A percentile compares a stretch with the other conserved stretches of the same genome.
Conservation (phyloP, 2,797 vertebrate species). For the Hephaestus fuliginosus region DNA sequence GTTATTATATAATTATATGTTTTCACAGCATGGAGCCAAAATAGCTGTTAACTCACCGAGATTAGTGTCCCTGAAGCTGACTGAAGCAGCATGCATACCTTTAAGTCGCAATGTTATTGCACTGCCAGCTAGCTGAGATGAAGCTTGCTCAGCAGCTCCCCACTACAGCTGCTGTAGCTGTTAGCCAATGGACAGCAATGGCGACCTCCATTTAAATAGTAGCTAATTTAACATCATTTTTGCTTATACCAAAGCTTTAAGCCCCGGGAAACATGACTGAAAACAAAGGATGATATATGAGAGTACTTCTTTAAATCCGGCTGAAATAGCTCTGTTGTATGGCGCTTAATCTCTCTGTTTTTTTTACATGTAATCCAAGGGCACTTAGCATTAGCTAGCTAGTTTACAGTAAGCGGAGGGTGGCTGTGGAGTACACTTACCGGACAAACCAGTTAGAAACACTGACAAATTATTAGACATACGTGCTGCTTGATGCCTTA, state of each 20-base stretch:
- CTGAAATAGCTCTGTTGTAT: rapidly evolving
- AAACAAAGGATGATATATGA: rapidly evolving
- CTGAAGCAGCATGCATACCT: neutral
- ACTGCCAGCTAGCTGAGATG: neutral
- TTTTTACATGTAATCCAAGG: neutral
- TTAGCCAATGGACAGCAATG: neutral
- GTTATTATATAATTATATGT: neutral
- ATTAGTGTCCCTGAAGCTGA: neutral
- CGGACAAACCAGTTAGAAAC: neutral
- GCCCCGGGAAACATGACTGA: rapidly evolving
- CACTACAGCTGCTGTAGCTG: neutral
- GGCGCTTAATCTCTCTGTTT: neutral
- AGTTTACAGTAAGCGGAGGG: neutral
- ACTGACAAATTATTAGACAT: rapidly evolving
- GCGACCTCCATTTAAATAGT: neutral
- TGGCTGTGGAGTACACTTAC: too few relatives aligned
- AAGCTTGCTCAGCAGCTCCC: neutral
- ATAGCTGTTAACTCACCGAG: neutral
- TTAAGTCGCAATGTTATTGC: neutral
- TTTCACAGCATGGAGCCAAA: neutral
- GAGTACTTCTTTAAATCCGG: slow-evolving; percentile 11
- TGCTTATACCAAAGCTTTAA: too few relatives aligned
- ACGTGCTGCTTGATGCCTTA: neutral
- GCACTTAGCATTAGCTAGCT: neutral
- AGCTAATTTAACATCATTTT: neutral